A percentile compares a stretch with the other conserved stretches of the same genome.
phyloP scores from a whole-genome alignment of 2,113 vertebrate species.

The Thermophis baileyi region DNA sequence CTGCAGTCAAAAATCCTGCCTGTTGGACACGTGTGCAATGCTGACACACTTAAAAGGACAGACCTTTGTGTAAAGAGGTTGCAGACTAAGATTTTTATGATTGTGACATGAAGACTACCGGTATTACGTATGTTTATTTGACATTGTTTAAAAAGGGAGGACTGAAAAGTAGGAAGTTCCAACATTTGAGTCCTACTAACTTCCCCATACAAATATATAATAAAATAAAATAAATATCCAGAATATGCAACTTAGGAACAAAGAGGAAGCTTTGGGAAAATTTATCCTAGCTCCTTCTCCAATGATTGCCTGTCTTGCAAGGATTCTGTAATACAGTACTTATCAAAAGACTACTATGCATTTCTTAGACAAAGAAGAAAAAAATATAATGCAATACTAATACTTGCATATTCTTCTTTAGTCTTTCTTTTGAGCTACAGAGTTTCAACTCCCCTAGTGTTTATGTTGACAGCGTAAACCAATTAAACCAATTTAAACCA shows the following conservation, averaged over 20 bases:
- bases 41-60: background rate
- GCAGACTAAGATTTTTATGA: background rate
- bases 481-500: background rate
- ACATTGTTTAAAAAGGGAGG: background rate
- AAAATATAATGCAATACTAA: background rate
- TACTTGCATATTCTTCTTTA: background rate
- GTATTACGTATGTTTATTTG: background rate
- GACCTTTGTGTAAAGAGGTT: background rate
- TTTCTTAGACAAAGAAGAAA: background rate
- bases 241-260: background rate
- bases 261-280: background rate
- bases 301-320: background rate
- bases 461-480: background rate
- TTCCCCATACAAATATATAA: background rate
- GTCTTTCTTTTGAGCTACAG: background rate
- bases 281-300: background rate
- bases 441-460: background rate
- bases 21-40: background rate
- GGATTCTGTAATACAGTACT: background rate
- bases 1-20: background rate
- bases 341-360: background rate
- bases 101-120: background rate
- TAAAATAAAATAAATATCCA: background rate
- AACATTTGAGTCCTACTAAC: background rate
- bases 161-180: background rate